Evolutionary conservation across 2,888 invertebrate species (phyloP).

Genomic region (Drosophila ezoana): DNA sequence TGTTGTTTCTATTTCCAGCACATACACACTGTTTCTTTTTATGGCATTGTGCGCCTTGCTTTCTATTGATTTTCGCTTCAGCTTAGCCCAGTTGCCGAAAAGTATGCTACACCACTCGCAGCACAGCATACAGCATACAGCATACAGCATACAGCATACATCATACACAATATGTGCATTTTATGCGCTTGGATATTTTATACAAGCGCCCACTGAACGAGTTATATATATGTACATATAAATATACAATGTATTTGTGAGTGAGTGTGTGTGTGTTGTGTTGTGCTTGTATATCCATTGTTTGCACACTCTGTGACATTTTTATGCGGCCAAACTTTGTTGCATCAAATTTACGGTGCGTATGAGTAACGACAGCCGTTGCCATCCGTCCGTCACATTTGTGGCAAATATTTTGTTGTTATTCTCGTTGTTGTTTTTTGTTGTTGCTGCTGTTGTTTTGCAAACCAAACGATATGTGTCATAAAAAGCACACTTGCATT

Average conservation of each 20-base stretch:
- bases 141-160: constrained; percentile 55
- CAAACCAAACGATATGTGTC: constrained; percentile 62
- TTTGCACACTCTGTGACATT: constrained; percentile 77
- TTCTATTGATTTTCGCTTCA: constrained; percentile 58
- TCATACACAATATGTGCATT: constrained; percentile 71
- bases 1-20: constrained; percentile 31
- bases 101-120: constrained; percentile 38
- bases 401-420: constrained; percentile 68
- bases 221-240: constrained; percentile 39
- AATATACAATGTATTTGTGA: not conserved
- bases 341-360: constrained; percentile 80
- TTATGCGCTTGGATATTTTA: constrained; percentile 75
- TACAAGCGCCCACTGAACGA: constrained; percentile 57
- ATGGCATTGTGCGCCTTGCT: constrained; percentile 37
- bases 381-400: constrained; percentile 60
- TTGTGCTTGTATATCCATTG: constrained; percentile 62
- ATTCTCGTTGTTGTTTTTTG: constrained; percentile 21
- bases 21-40: constrained; percentile 38
- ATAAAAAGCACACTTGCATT: constrained; percentile 79
- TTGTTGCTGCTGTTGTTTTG: constrained; percentile 47
- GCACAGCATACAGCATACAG: constrained; percentile 34
- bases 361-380: constrained; percentile 74
- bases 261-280: constrained; percentile 24
- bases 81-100: constrained; percentile 43
- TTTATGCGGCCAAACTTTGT: constrained; percentile 77